Evolutionary conservation across 2,797 vertebrate genomes (phyloP).

Genomic region (Sebastes matsubarae): DNA sequence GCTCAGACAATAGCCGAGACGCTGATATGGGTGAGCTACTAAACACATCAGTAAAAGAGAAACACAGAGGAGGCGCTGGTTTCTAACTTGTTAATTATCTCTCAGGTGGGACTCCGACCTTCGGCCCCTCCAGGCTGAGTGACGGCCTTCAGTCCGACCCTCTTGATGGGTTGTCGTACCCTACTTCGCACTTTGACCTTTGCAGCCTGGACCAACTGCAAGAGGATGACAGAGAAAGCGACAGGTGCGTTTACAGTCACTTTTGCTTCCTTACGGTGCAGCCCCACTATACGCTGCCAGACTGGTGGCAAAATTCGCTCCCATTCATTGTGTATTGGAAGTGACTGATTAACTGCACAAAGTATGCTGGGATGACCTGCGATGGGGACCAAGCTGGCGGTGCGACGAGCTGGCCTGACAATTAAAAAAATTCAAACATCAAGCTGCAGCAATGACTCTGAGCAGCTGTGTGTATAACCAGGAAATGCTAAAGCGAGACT

Average conservation of each 20-base stretch:
- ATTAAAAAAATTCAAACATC: no score
- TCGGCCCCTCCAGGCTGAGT: constrained; percentile 80
- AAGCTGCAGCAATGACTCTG: no score
- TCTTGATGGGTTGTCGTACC: constrained; percentile 84
- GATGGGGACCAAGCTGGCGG: no score
- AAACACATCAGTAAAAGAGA: neutral
- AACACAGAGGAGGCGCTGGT: neutral
- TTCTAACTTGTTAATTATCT: neutral
- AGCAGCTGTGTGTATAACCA: no score
- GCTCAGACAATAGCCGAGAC: constrained; percentile 85
- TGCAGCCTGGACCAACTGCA: constrained; percentile 89
- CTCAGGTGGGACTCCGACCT: constrained; percentile 75
- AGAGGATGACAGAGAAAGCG: constrained; percentile 92
- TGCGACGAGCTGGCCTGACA: no score
- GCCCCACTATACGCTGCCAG: no score
- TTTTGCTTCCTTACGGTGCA: neutral
- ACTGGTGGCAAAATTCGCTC: no score
- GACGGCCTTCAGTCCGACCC: constrained; percentile 84
- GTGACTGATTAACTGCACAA: no score
- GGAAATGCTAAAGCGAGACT: no score
- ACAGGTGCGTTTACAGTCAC: constrained; percentile 82
- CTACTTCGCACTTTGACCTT: constrained; percentile 86
- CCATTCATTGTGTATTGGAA: no score
- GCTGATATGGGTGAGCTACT: constrained; percentile 82
- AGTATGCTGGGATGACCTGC: no score